Percentiles rank a stretch among this genome's conserved stretches.
Conservation (phyloP, 2,888 invertebrate species). For the Charanyca ferruginea region DNA sequence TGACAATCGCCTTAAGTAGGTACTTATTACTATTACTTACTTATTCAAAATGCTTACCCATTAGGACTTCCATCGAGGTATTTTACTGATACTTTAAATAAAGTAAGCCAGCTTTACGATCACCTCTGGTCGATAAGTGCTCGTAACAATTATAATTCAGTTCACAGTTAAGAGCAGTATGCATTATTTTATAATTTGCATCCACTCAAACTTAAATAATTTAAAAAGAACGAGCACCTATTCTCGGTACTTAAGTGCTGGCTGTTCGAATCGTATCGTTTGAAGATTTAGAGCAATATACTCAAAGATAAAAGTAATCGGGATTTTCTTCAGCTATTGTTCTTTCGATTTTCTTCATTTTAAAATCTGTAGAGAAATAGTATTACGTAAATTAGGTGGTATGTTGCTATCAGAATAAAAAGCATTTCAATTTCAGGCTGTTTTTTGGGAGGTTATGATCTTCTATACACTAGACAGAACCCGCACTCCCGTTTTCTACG, state of each 20-base stretch:
- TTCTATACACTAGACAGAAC: no score
- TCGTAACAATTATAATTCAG: slow-evolving; percentile 8
- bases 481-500: no score
- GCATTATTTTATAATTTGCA: not conserved
- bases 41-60: slow-evolving; percentile 23
- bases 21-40: not conserved
- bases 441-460: no score
- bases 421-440: no score
- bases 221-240: slow-evolving; percentile 1
- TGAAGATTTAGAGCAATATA: no score
- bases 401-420: no score
- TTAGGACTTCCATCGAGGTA: not conserved
- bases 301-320: not conserved
- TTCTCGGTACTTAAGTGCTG: not conserved
- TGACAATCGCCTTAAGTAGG: no score
- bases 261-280: not conserved
- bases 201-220: slow-evolving; percentile 1
- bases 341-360: not conserved
- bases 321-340: not conserved
- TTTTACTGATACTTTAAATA: not conserved
- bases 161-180: not conserved
- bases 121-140: not conserved
- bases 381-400: not conserved
- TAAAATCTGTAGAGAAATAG: slow-evolving; percentile 16
- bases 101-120: slow-evolving; percentile 1